Evolutionary conservation across 2,888 invertebrate genomes (phyloP).

Genomic region (Sylvicola cinctus): DNA sequence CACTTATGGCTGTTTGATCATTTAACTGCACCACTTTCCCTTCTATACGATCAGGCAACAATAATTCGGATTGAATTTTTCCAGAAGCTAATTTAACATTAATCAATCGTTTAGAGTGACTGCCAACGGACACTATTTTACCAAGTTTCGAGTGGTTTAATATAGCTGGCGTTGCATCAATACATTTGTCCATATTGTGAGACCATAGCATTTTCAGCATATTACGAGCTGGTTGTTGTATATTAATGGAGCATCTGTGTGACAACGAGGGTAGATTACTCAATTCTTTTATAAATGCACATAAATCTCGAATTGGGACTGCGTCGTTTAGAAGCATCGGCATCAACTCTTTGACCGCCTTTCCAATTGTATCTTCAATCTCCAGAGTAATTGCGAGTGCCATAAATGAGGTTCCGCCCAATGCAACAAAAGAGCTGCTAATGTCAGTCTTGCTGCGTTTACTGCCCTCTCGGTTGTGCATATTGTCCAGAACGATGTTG

Average conservation of each 20-base stretch:
- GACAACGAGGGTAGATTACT: not conserved
- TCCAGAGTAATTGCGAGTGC: slow-evolving; percentile 41
- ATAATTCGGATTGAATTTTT: slow-evolving; percentile 25
- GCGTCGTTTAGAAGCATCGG: slow-evolving; percentile 30
- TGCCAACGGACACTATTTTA: slow-evolving; percentile 34
- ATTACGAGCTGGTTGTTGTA: not conserved
- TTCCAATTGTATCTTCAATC: slow-evolving; percentile 26
- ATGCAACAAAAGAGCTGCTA: slow-evolving; percentile 30
- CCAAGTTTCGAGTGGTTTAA: slow-evolving; percentile 19
- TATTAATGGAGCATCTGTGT: not conserved
- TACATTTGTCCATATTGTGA: slow-evolving; percentile 52
- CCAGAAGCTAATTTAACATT: slow-evolving; percentile 36
- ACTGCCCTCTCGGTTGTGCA: slow-evolving; percentile 1
- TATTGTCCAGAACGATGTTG: no score
- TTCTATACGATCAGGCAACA: slow-evolving; percentile 50
- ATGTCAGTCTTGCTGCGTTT: slow-evolving; percentile 4
- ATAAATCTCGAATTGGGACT: slow-evolving; percentile 19
- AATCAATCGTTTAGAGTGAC: slow-evolving; percentile 51
- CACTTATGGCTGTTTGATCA: not conserved
- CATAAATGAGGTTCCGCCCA: slow-evolving; percentile 51
- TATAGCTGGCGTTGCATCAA: slow-evolving; percentile 54
- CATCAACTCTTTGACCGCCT: slow-evolving; percentile 30
- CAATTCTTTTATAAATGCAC: slow-evolving; percentile 4
- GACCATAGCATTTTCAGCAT: slow-evolving; percentile 11
- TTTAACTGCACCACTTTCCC: slow-evolving; percentile 27